A percentile compares a stretch with the other conserved stretches of the same genome.
Conservation (phyloP, 2,888 invertebrate genomes). For the Chydorus sphaericus region DNA sequence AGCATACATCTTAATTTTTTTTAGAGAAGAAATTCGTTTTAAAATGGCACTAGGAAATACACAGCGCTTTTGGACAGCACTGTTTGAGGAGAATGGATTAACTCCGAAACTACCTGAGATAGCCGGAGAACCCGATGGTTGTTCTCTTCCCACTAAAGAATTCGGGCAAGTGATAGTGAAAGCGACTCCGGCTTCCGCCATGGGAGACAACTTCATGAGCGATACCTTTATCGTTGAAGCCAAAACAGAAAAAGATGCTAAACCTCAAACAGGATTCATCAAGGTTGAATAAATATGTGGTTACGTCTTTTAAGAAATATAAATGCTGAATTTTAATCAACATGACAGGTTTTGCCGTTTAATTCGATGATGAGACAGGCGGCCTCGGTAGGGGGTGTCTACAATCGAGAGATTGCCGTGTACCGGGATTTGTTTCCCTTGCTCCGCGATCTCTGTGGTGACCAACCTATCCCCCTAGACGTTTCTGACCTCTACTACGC, state of each 20-base stretch:
- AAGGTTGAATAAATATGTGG: no score
- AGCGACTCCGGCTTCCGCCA: not conserved
- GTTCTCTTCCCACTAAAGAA: not conserved
- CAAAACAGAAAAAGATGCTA: no score
- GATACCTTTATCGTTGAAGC: not conserved
- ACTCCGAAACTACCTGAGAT: not conserved
- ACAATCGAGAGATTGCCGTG: constrained; percentile 8
- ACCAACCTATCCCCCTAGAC: not conserved
- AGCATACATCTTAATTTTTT: no score
- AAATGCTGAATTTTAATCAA: no score
- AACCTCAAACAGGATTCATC: not conserved
- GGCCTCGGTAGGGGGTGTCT: not conserved
- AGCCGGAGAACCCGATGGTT: not conserved
- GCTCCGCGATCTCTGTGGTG: not conserved
- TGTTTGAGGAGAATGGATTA: not conserved
- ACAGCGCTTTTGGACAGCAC: not conserved
- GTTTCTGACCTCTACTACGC: constrained; percentile 8
- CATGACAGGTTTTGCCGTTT: constrained; percentile 3
- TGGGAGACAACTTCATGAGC: constrained; percentile 9
- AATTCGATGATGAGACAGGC: not conserved
- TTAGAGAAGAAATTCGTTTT: no score
- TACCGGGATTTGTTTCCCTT: constrained; percentile 2
- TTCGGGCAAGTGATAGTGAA: not conserved
- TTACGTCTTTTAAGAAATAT: no score
- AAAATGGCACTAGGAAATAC: no score